Evolutionary conservation across 2,113 vertebrate species (phyloP), one percentile per base, ranked within the genome.

Genomic region (Arvicanthis niloticus): DNA sequence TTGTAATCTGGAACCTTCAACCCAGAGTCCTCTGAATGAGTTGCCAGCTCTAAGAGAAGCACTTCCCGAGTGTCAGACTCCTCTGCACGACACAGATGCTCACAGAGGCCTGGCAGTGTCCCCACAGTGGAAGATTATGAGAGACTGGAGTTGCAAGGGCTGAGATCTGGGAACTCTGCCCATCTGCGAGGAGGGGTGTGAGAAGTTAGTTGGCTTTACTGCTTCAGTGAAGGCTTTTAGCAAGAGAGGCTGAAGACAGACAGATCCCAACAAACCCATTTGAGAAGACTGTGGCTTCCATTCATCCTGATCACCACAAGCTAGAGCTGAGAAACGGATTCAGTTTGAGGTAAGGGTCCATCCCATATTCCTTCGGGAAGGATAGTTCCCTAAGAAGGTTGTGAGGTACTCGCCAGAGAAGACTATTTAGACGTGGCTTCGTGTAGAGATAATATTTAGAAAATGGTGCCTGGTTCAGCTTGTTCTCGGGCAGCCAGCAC

Each of bases 271-370:
- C 31, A 13, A 76, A 75, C 29, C 45, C 19, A 68, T 56, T 5
- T 68, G 75, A 95, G 92, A 75, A 84, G 51, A 5, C 7, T 16
- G 3, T 53, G 67, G 10, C 56, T 93, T 91, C 87, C 19, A 58
- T 8, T 53, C 72, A 76, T 70, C 67, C n/a, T 6, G n/a, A 13
- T 51, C 10, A 51, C 13, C 5, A 13, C 13, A 2, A 51, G 40
- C 53, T 91, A 26, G 68, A 88, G 82, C 77, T 93, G 88, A 68
- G 92, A 93, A 80, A 7, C 73, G 10, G 17, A 45, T 56, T 95
- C 84, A 45, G 48, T 1, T 53, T 19, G 13, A 87, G 62, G 26
- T 26, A 60, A 60, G n/a, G 65, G 21, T 56, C 42, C 58, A 7
- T 56, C 91, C 48, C 45, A 56, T 19, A 0, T 42, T 45, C 45